Evolutionary conservation across 2,888 invertebrate genomes (phyloP), one percentile per base, ranked within the genome.

Genomic region (Rhagium mordax): DNA sequence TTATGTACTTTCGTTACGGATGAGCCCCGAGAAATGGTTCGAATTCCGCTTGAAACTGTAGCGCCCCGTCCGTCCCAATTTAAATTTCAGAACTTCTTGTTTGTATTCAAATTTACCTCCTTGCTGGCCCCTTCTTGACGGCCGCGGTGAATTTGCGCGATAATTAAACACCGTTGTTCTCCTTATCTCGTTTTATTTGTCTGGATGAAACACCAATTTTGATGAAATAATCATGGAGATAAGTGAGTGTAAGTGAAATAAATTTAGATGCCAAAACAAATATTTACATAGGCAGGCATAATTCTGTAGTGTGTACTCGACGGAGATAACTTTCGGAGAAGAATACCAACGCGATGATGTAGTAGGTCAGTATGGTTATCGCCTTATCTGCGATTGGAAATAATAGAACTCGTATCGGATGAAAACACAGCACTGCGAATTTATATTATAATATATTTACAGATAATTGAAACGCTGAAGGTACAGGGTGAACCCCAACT

Each of bases 321-420:
- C 51, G 3, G 18, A 51, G 20, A 51, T 51, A 51, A 20, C 16
- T 51, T 16, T 51, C 8, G 16, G 7, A 51, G 18, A 51, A 18
- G 51, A 51, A 51, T 10, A 20, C 51, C 18, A 18, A 18, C 18
- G 18, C 51, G 10, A 20, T 20, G 18, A 51, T 51, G 51, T 51
- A 51, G 51, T 51, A 51, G 51, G 51, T 51, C 51, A 51, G 51
- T 51, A 51, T 51, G 51, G 51, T 51, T 51, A 51, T 51, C 20
- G 51, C 7, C 51, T 51, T 16, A 51, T 51, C 51, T 51, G 49
- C 3, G 51, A 51, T 51, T 33, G n/a, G n/a, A 41, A 41, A 41
- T 41, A 41, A 41, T 41, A 41, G 6, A 24, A 4, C 24, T n/a
- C 41, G 5, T 41, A 3, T 41, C 4, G 41, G 41, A 41, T 41